A percentile compares a stretch with the other conserved stretches of the same genome.
These are phyloP conservation scores for Pseudorectes ferrugineus DNA, from an alignment of 2,113 vertebrate genomes.

Conservation along the genomic window DNA sequence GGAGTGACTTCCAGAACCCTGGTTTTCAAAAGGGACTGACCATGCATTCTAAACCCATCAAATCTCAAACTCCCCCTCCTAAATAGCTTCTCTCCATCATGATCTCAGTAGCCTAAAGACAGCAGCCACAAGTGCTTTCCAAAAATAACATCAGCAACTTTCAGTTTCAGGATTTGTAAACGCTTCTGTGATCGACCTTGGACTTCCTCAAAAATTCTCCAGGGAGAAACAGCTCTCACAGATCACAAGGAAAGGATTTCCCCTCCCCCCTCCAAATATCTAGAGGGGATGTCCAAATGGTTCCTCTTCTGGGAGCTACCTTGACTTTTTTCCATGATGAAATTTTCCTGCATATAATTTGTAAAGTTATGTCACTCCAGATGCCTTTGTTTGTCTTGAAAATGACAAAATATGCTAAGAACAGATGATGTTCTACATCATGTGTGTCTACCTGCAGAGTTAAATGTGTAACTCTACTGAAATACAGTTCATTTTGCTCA, in stretches of 20 bases:
- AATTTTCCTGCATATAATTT: not conserved
- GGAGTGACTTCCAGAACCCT: not conserved
- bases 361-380: not conserved
- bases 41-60: not conserved
- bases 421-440: not conserved
- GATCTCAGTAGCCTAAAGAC: not conserved
- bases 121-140: not conserved
- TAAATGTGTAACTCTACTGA: not conserved
- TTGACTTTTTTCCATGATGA: not conserved
- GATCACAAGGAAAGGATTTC: not conserved
- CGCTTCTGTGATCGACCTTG: not conserved
- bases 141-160: constrained; percentile 44
- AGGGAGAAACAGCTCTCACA: not conserved
- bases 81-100: not conserved
- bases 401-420: not conserved
- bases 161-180: constrained; percentile 46
- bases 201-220: constrained; percentile 56
- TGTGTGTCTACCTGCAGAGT: not conserved
- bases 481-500: not conserved
- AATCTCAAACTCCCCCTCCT: not conserved
- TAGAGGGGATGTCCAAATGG: not conserved
- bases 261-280: not conserved
- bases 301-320: not conserved
- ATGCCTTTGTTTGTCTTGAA: not conserved
- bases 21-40: not conserved